phyloP scores from a whole-genome alignment of 1,140 invertebrate species.

The Aphis gossypii region DNA sequence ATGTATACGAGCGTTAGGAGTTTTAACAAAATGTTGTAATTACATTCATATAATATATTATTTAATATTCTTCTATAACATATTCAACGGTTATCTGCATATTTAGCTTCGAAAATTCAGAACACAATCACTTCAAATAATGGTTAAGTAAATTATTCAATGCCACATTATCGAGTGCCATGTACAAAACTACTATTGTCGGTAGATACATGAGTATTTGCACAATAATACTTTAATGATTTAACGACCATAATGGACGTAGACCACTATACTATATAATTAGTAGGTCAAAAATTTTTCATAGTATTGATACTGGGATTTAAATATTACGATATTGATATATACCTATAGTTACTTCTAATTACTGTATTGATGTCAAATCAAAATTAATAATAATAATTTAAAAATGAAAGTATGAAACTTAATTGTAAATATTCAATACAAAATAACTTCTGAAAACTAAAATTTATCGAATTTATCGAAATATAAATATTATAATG shows the following conservation, averaged over 20 bases:
- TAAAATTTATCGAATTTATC: background rate
- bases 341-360: background rate
- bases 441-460: background rate
- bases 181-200: background rate
- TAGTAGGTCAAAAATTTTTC: background rate
- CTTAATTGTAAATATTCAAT: background rate
- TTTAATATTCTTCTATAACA: background rate
- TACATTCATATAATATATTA: slow-evolving; percentile 2
- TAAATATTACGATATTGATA: background rate
- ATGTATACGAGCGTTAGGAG: background rate
- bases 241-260: background rate
- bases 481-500: background rate
- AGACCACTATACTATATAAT: background rate
- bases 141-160: background rate
- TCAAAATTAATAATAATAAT: background rate
- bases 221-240: slow-evolving; percentile 8
- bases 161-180: background rate
- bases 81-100: background rate
- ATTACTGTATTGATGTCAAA: background rate
- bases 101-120: background rate
- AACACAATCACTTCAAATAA: background rate
- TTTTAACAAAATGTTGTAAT: slow-evolving; percentile 11
- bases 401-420: background rate
- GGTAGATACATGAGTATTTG: background rate
- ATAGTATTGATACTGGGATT: background rate